Evolutionary conservation across 1,140 invertebrate genomes (phyloP), one percentile per base, ranked within the genome.

Genomic region (Tetragonula clypearis): DNA sequence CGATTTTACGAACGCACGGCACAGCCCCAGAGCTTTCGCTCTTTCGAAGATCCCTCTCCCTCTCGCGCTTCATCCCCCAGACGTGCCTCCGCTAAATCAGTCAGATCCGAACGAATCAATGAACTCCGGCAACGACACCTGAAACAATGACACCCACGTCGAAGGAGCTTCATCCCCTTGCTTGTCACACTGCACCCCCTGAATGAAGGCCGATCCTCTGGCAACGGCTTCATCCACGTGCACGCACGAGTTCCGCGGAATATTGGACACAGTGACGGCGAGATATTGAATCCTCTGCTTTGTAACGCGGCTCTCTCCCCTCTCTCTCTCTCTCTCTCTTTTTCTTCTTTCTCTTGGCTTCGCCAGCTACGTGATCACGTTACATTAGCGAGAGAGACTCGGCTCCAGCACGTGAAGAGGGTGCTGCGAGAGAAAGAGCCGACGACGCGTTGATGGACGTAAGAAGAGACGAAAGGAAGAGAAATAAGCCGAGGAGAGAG

Each of bases 201-300:
- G 56, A 55, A 79, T 60, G 55, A 62, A 65, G 15, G 15, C 21
- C 15, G 23, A 30, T 68, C n/a, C 65, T 26, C 41, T 56, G 41
- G 41, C 19, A 60, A 56, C 26, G n/a, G 5, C 56, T 35, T 35
- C 35, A 77, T 49, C 12, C 72, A 26, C 30, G 58, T 49, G 76
- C 62, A 87, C 82, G 85, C 85, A 88, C 82, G 87, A 85, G 69
- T 86, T 79, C 74, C 73, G 71, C 71, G 60, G 85, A 84, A 88
- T 87, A 88, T 88, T 84, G 87, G 73, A 53, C 77, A 71, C 30
- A 69, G 69, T 35, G 77, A 66, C 66, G 62, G 30, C n/a, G 73
- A 78, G 87, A 88, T 88, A 88, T 88, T 88, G 87, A 87, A 87
- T 88, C 85, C 82, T 78, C 11, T 56, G 71, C 71, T 86, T 86